These are phyloP conservation scores for Vanacampus margaritifer DNA, from an alignment of 2,113 vertebrate species.

Conservation along the genomic window DNA sequence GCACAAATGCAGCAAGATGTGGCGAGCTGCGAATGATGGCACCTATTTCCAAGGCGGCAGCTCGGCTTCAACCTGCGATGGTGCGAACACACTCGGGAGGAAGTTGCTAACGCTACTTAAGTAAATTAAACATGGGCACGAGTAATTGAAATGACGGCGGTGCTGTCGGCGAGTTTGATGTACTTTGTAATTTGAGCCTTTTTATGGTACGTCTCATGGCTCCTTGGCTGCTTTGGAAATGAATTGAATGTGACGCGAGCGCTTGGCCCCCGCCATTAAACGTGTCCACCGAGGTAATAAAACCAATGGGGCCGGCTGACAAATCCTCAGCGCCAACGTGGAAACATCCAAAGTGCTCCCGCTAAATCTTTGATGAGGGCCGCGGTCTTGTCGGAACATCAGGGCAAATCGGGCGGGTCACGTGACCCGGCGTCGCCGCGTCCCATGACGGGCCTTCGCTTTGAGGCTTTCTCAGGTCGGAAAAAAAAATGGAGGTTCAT, in stretches of 20 bases:
- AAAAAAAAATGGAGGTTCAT: neutral
- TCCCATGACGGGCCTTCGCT: neutral
- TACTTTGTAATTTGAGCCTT: neutral
- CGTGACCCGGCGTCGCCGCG: neutral
- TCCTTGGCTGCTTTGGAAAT: neutral
- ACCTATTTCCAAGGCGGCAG: neutral
- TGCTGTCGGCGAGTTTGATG: neutral
- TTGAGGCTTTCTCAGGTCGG: neutral
- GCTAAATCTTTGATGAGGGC: slow-evolving; percentile 1
- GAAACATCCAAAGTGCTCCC: neutral
- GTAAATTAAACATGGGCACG: neutral
- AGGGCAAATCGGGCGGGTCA: neutral
- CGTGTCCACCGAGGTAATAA: neutral
- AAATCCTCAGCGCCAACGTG: neutral
- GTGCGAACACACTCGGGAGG: neutral
- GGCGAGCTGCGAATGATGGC: neutral
- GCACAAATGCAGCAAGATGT: neutral
- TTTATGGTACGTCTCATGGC: neutral
- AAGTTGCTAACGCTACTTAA: neutral
- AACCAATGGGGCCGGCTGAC: neutral
- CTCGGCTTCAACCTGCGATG: neutral
- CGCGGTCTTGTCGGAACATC: neutral
- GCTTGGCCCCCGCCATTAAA: neutral
- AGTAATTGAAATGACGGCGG: neutral
- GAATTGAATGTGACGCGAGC: neutral